Evolutionary conservation across 2,888 invertebrate genomes (phyloP), one percentile per base, ranked within the genome.

Genomic region (Hydrotaea cyrtoneurina): DNA sequence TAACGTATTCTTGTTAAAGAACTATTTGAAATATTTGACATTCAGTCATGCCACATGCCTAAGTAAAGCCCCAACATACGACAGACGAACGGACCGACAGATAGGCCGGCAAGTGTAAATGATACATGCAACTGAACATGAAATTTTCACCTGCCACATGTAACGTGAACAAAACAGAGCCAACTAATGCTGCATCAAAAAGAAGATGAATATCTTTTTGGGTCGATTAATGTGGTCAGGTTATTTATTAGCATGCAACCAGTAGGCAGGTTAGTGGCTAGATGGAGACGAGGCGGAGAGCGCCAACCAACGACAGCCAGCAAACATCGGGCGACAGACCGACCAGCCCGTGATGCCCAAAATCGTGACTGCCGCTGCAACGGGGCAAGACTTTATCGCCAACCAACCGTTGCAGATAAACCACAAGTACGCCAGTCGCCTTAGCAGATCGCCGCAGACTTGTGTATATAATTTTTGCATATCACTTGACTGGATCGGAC

Each of bases 181-280:
- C n/a, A 69, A 69, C 26, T 31, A 46, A 43, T 46, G 69, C 43
- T 69, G 69, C 62, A 26, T 31, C 62, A 19, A 69, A 69, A 69
- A 17, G 23, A 82, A 85, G 85, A 85, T 85, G 81, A 43, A 79
- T 85, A 85, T 85, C 85, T 85, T 85, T 85, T 81, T 85, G 39
- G 85, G 85, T 85, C 85, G 85, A 82, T 85, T 85, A 85, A 82
- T 84, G 86, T 76, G 80, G 77, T 79, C 81, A 79, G 86, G 86
- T 79, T 81, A 77, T 75, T 82, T 62, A 62, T 66, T 80, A 74
- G 74, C 86, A 81, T 76, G 80, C 83, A 79, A 73, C n/a, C 71
- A 79, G 69, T 31, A 72, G 83, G 73, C 31, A 31, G 31, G 31
- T 31, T 31, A 2, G 7, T 31, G 31, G 7, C 2, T 2, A 31